Conservation (phyloP, 2,113 vertebrate species). For the Litocranius walleri region DNA sequence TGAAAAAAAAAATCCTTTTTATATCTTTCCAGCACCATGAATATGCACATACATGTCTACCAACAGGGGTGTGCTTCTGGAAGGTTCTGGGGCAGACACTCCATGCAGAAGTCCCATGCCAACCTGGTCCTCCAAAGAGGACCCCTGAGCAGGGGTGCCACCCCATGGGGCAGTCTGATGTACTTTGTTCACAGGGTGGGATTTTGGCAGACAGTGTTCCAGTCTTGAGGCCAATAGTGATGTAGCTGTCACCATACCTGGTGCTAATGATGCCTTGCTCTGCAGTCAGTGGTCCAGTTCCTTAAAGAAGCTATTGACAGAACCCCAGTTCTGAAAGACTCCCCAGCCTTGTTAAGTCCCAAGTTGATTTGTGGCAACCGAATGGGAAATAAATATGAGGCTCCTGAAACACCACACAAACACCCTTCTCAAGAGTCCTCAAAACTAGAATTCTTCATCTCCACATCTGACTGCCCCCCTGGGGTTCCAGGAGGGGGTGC, state of each 20-base stretch:
- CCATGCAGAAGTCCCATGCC: background rate
- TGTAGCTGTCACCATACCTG: background rate
- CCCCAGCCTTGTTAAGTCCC: background rate
- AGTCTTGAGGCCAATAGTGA: background rate
- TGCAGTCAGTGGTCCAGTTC: background rate
- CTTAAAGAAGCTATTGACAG: background rate
- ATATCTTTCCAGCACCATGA: background rate
- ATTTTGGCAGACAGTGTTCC: background rate
- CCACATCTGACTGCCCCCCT: background rate
- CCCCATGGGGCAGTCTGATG: background rate
- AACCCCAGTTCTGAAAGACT: background rate
- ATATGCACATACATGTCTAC: background rate
- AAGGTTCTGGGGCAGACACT: background rate
- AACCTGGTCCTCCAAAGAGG: background rate
- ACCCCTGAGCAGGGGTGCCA: rapidly evolving
- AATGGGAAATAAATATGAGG: background rate
- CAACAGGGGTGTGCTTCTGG: background rate
- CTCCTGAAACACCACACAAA: background rate
- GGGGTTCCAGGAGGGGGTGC: background rate
- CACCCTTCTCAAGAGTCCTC: background rate
- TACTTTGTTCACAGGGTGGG: background rate
- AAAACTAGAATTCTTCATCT: background rate
- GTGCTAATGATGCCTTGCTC: background rate
- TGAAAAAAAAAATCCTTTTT: background rate
- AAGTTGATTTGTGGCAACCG: background rate